These are phyloP conservation scores for Todiramphus chloris DNA, from an alignment of 2,113 vertebrate genomes.

Conservation along the genomic window DNA sequence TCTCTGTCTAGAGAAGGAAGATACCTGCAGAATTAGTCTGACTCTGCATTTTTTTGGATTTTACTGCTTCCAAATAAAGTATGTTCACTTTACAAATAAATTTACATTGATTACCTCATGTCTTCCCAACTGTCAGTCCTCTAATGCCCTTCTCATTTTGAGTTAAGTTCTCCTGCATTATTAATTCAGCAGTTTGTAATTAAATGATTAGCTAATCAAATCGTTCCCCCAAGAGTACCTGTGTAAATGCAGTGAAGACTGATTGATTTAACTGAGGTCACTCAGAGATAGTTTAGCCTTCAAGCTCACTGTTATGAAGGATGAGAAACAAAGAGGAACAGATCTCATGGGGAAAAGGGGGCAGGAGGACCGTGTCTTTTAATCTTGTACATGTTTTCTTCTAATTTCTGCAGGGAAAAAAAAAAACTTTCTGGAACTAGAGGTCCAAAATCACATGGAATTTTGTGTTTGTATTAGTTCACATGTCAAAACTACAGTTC, in stretches of 20 bases:
- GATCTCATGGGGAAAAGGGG: background rate
- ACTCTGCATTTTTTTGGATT: background rate
- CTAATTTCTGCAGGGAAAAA: background rate
- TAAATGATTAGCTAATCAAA: slow-evolving; percentile 18
- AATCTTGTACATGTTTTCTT: background rate
- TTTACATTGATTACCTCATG: background rate
- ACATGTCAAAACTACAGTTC: background rate
- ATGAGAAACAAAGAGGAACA: background rate
- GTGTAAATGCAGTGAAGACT: background rate
- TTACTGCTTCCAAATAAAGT: background rate
- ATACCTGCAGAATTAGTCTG: background rate
- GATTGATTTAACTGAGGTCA: slow-evolving; percentile 3
- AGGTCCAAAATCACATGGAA: background rate
- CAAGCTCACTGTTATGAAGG: background rate
- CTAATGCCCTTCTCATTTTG: background rate
- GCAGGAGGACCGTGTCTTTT: background rate
- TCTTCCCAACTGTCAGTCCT: background rate
- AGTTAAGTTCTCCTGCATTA: background rate
- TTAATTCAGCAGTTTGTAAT: slow-evolving; percentile 12
- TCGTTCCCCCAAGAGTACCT: background rate
- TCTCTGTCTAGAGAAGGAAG: background rate
- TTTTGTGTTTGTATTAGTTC: background rate
- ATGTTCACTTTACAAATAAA: background rate
- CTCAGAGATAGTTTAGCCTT: background rate
- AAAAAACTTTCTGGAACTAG: background rate